Evolutionary conservation across 2,888 invertebrate species (phyloP).

Genomic region (Antheraea assamensis): DNA sequence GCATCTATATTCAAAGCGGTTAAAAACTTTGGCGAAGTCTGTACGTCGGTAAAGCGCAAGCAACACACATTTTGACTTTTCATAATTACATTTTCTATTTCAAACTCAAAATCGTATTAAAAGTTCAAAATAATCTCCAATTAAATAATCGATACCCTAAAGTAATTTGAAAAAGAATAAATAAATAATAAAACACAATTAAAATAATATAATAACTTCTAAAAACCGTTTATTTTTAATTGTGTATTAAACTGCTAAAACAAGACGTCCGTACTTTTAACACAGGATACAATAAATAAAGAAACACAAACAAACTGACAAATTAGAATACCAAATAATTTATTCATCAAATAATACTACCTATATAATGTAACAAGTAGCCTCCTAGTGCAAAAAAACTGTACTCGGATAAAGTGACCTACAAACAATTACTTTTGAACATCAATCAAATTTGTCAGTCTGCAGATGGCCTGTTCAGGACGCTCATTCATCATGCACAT

Average conservation of each 20-base stretch:
- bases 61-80: too few species aligned
- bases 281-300: background rate
- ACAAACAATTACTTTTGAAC: background rate
- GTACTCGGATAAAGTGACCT: background rate
- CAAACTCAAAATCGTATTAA: too few species aligned
- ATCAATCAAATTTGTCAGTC: background rate
- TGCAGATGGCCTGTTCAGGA: background rate
- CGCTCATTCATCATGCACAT: background rate
- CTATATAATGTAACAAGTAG: background rate
- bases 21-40: too few species aligned
- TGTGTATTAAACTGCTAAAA: background rate
- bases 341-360: background rate
- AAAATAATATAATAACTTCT: background rate
- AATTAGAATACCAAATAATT: background rate
- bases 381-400: background rate
- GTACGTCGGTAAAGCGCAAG: too few species aligned
- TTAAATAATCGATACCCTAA: too few species aligned
- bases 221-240: background rate
- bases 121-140: too few species aligned
- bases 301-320: background rate
- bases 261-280: background rate
- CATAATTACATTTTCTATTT: too few species aligned
- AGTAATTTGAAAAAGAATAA: background rate
- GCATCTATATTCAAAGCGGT: too few species aligned
- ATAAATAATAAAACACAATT: background rate